phyloP scores from a whole-genome alignment of 2,888 invertebrate genomes.

The Athalia circularis region DNA sequence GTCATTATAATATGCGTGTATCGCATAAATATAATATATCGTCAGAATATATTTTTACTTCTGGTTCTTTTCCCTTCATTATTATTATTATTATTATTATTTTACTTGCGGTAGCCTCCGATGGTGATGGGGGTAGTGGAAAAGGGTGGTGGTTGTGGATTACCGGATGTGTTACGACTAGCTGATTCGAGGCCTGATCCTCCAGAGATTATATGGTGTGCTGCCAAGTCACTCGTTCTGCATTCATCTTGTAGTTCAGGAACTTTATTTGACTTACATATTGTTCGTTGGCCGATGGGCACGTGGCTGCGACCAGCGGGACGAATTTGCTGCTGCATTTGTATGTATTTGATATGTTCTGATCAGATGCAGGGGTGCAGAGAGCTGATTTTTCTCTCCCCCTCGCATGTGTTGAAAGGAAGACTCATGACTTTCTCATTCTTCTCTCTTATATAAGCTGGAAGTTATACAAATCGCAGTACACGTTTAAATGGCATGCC shows the following conservation, averaged over 20 bases:
- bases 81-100: too few species aligned
- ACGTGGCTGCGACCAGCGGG: not conserved
- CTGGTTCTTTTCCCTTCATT: too few species aligned
- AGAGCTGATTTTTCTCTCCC: not conserved
- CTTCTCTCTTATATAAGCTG: not conserved
- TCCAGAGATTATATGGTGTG: conserved; percentile 27
- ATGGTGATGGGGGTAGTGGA: too few species aligned
- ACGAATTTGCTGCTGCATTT: not conserved
- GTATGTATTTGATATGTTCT: not conserved
- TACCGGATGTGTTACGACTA: not conserved
- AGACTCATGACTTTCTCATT: not conserved
- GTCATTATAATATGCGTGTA: too few species aligned
- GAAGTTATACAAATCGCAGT: not conserved
- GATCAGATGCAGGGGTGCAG: too few species aligned
- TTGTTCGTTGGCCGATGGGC: conserved; percentile 21
- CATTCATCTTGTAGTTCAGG: conserved; percentile 21
- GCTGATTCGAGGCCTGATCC: conserved; percentile 16
- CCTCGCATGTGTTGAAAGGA: not conserved
- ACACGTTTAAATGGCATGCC: too few species aligned
- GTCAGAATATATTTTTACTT: too few species aligned
- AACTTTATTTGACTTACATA: conserved; percentile 39
- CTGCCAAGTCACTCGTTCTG: conserved; percentile 33
- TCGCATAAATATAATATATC: too few species aligned
- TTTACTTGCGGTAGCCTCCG: too few species aligned
- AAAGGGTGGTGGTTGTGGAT: too few species aligned